These are phyloP conservation scores for Triops longicaudatus DNA, from an alignment of 1,140 invertebrate species.

Conservation along the genomic window DNA sequence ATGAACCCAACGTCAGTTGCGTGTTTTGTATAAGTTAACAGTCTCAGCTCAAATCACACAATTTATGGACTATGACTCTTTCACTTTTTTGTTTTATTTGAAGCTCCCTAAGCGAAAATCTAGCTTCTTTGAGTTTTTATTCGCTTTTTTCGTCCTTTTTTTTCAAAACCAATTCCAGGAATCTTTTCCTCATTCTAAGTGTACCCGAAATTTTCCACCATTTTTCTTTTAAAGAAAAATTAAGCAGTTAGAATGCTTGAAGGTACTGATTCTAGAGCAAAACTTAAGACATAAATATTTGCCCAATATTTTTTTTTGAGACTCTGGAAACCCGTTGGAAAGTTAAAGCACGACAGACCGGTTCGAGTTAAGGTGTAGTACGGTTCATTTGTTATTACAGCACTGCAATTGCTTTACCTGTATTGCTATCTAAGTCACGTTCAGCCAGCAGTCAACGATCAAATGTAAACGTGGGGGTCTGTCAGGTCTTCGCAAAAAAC, in stretches of 20 bases:
- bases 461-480: background rate
- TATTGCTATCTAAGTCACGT: background rate
- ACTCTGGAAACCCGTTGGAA: background rate
- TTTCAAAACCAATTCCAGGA: too few relatives aligned
- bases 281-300: background rate
- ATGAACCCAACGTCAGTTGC: too few relatives aligned
- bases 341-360: background rate
- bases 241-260: too few relatives aligned
- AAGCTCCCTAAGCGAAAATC: too few relatives aligned
- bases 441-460: background rate
- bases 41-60: too few relatives aligned
- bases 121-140: too few relatives aligned
- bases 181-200: too few relatives aligned
- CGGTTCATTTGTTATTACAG: background rate
- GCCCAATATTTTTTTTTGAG: background rate
- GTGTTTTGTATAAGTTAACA: too few relatives aligned
- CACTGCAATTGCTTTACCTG: background rate
- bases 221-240: background rate
- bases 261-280: background rate
- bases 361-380: background rate
- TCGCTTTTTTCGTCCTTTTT: too few relatives aligned
- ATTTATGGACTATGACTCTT: too few relatives aligned
- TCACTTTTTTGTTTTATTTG: too few relatives aligned
- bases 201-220: background rate
- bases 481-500: background rate